Conservation (phyloP, 2,888 invertebrate species). For the Agonum fuliginosum region DNA sequence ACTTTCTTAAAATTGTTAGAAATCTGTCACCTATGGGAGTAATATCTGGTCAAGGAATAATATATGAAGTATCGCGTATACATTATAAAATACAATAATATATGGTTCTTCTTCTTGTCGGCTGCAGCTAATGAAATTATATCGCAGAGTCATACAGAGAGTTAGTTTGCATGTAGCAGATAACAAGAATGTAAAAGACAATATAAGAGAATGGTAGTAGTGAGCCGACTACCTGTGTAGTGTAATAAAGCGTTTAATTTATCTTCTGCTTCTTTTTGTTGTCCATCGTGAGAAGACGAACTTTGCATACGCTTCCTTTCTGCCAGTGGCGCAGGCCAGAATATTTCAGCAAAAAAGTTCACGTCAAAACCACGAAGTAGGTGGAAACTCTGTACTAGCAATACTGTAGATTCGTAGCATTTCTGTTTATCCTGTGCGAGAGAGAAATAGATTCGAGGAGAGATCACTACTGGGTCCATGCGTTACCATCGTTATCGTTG, state of each 20-base stretch:
- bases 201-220: slow-evolving; percentile 17
- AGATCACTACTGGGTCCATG: too few relatives aligned
- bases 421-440: too few relatives aligned
- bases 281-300: slow-evolving; percentile 34
- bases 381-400: too few relatives aligned
- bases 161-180: too few relatives aligned
- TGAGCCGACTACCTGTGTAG: slow-evolving; percentile 9
- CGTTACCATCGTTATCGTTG: too few relatives aligned
- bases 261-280: slow-evolving; percentile 22
- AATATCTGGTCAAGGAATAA: not conserved
- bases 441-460: too few relatives aligned
- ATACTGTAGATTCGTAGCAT: too few relatives aligned
- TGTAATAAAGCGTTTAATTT: slow-evolving; percentile 34
- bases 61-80: not conserved
- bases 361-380: too few relatives aligned
- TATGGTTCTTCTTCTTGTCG: too few relatives aligned
- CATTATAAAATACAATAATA: not conserved
- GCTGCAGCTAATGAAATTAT: slow-evolving; percentile 4
- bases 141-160: too few relatives aligned
- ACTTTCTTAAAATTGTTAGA: slow-evolving; percentile 34
- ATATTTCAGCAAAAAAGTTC: too few relatives aligned
- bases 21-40: slow-evolving; percentile 12
- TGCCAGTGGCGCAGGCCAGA: slow-evolving; percentile 2
- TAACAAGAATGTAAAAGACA: not conserved
- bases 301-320: slow-evolving; percentile 23